A percentile compares a stretch with the other conserved stretches of the same genome.
Evolutionary conservation across 53 echinoderm and acorn worm species (phyloP).

Genomic region (Hippasteria phrygiana): DNA sequence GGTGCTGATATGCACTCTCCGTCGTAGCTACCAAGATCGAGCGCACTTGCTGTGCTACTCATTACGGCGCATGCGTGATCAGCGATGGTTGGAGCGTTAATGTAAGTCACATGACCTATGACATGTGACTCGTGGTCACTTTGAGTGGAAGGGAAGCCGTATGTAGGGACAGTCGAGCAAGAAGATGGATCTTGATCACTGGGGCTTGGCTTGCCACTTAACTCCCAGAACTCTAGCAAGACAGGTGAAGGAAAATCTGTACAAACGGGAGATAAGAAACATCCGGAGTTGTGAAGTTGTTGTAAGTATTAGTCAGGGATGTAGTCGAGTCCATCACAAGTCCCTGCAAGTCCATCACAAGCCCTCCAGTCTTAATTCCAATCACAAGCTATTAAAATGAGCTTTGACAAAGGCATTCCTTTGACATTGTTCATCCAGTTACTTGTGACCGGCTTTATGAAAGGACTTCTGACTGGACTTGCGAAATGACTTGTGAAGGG

Average conservation of each 20-base stretch:
- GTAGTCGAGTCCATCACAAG: no score
- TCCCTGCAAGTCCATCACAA: no score
- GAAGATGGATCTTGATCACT: background rate
- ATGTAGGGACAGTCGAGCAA: background rate
- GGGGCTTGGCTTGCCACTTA: constrained; percentile 3
- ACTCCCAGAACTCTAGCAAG: constrained; percentile 37
- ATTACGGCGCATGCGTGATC: constrained; percentile 42
- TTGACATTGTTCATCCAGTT: no score
- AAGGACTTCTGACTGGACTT: no score
- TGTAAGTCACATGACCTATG: constrained; percentile 39
- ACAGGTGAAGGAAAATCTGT: background rate
- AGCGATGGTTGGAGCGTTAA: constrained; percentile 8
- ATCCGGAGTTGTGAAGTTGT: background rate
- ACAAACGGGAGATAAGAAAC: background rate
- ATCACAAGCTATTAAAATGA: no score
- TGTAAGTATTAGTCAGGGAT: background rate
- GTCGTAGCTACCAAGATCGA: constrained; percentile 8
- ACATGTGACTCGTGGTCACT: background rate
- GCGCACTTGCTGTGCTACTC: constrained; percentile 15
- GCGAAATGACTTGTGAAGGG: no score
- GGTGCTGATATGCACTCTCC: constrained; percentile 42
- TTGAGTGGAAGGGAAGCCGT: constrained; percentile 1
- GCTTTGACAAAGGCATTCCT: no score
- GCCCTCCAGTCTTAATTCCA: no score
- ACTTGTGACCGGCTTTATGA: no score